phyloP scores from a whole-genome alignment of 2,113 vertebrate genomes.

The Nothoprocta pentlandii region DNA sequence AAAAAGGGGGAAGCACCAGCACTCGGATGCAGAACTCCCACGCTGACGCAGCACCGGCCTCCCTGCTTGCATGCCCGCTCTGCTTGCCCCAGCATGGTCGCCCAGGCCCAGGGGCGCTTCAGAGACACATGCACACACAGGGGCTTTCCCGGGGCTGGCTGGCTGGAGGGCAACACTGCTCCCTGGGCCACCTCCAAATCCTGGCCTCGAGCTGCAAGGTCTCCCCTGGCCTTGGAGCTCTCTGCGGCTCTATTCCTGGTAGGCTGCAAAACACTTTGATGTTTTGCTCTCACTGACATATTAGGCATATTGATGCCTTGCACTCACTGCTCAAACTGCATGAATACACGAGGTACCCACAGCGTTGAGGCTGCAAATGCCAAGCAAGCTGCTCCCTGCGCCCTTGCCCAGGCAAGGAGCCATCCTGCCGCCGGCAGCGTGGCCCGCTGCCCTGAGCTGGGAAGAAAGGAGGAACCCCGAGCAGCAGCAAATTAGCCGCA shows the following conservation, averaged over 20 bases:
- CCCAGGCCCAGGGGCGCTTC: neutral
- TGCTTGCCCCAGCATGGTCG: neutral
- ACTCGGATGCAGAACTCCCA: neutral
- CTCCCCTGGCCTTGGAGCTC: neutral
- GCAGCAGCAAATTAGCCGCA: neutral
- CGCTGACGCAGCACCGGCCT: neutral
- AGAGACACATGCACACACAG: neutral
- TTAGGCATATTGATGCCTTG: neutral
- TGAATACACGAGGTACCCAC: accelerated
- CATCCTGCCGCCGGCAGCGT: too few species aligned
- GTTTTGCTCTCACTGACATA: neutral
- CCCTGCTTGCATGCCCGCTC: neutral
- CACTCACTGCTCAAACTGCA: accelerated
- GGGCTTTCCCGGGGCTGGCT: neutral
- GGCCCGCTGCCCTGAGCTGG: too few species aligned
- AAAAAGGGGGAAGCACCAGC: neutral
- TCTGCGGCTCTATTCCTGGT: neutral
- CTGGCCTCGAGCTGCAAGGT: neutral
- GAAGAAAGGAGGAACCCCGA: neutral
- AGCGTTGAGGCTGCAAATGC: neutral
- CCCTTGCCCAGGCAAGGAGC: accelerated
- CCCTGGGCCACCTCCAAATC: neutral
- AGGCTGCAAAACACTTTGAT: neutral
- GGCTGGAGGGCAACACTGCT: neutral
- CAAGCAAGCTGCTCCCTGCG: neutral